phyloP scores from a whole-genome alignment of 2,113 vertebrate species.

The Zosterops borbonicus region DNA sequence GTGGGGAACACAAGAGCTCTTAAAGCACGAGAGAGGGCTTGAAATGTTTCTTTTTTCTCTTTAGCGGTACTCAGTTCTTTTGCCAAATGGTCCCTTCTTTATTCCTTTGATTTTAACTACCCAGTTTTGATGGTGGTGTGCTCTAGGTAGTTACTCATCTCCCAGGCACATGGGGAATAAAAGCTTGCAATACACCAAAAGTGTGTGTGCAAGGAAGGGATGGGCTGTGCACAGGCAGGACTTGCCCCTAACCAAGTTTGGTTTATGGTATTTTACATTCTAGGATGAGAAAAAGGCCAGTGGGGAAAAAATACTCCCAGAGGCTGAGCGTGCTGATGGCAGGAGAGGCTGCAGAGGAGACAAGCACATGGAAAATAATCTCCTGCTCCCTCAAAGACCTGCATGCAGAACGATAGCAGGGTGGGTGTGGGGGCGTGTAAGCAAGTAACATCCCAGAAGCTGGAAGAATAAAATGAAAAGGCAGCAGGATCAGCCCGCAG shows the following conservation, averaged over 20 bases:
- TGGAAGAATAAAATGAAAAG: constrained; percentile 73
- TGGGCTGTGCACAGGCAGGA: background rate
- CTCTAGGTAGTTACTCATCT: background rate
- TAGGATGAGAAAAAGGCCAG: background rate
- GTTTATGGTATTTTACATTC: background rate
- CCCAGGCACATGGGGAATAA: background rate
- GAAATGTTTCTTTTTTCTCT: background rate
- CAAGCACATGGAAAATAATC: constrained; percentile 8
- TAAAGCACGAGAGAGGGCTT: background rate
- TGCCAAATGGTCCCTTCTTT: background rate
- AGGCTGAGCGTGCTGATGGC: background rate
- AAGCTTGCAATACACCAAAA: background rate
- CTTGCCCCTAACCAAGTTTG: background rate
- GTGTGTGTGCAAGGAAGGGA: fast-evolving
- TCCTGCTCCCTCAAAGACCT: background rate
- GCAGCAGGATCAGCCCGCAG: constrained; percentile 67
- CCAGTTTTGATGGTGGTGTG: background rate
- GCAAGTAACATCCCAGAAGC: constrained; percentile 56
- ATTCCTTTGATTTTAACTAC: background rate
- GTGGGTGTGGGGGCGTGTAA: constrained; percentile 33
- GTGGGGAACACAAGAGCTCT: background rate
- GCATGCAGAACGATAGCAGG: background rate
- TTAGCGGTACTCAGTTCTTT: constrained; percentile 8
- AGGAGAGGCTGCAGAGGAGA: background rate
- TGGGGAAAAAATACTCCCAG: background rate